Percentiles rank a stretch among this genome's conserved stretches.
These are phyloP conservation scores for Sweltsa coloradensis DNA, from an alignment of 1,140 invertebrate species.

Conservation along the genomic window DNA sequence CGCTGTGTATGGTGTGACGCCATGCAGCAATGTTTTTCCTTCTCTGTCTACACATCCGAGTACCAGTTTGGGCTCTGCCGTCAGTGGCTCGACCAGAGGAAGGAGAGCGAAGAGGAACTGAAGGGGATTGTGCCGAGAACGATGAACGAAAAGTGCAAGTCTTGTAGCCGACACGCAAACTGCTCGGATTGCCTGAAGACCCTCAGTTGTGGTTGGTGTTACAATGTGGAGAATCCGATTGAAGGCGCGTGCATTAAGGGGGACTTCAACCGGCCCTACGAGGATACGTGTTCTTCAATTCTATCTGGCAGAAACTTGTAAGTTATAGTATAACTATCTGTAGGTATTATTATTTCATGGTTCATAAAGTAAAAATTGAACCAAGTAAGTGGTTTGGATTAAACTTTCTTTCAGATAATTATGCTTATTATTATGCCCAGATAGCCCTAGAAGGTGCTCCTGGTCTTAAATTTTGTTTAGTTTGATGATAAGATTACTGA, in stretches of 20 bases:
- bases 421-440: too few species aligned
- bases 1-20: conserved; percentile 93
- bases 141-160: conserved; percentile 51
- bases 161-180: conserved; percentile 60
- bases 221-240: conserved; percentile 74
- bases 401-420: too few species aligned
- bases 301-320: too few species aligned
- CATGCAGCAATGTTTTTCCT: conserved; percentile 80
- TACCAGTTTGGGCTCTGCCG: conserved; percentile 86
- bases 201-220: conserved; percentile 90
- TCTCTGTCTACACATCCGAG: conserved; percentile 87
- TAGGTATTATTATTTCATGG: too few species aligned
- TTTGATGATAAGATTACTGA: too few species aligned
- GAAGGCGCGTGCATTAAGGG: conserved; percentile 66
- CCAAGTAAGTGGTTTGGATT: too few species aligned
- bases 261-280: conserved; percentile 60
- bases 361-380: too few species aligned
- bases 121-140: not conserved
- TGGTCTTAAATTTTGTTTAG: too few species aligned
- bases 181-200: conserved; percentile 70
- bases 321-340: too few species aligned
- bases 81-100: conserved; percentile 74
- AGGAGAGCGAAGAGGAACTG: not conserved
- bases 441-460: too few species aligned
- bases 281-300: conserved; percentile 24